A percentile compares a stretch with the other conserved stretches of the same genome.
Conservation (phyloP, 2,113 vertebrate species). For the Loxodonta africana region DNA sequence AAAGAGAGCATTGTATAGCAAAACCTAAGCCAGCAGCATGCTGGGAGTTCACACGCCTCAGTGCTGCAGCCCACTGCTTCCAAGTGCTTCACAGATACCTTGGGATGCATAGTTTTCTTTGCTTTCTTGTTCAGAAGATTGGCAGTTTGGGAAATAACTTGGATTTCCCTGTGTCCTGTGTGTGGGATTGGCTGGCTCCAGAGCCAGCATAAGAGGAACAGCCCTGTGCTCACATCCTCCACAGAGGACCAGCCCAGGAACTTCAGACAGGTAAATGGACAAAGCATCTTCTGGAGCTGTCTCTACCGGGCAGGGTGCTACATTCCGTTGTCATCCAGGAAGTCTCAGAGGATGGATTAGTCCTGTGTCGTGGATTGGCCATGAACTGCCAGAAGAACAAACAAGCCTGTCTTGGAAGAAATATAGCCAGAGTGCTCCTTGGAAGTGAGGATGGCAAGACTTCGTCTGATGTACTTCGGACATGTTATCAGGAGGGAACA, state of each 20-base stretch:
- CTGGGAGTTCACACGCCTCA: background rate
- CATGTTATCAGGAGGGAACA: too few species aligned
- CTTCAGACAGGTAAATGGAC: background rate
- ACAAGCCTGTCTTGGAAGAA: too few species aligned
- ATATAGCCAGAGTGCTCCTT: too few species aligned
- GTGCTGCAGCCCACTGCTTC: too few species aligned
- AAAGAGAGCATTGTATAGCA: conserved; percentile 62
- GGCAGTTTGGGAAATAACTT: background rate
- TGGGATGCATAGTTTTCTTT: background rate
- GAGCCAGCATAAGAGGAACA: background rate
- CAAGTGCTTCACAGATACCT: background rate
- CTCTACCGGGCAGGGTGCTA: too few species aligned
- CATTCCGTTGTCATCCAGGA: background rate
- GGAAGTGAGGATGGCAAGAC: too few species aligned
- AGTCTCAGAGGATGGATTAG: too few species aligned
- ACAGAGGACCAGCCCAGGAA: background rate
- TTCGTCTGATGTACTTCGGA: too few species aligned
- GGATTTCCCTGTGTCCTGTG: background rate
- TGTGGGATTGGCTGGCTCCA: background rate
- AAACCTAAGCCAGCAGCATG: background rate
- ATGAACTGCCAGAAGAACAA: too few species aligned
- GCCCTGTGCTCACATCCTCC: background rate
- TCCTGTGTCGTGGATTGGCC: too few species aligned
- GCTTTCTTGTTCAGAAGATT: background rate
- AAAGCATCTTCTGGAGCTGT: background rate